Base-by-base conservation (phyloP, 2,797 vertebrate genomes). In the Dryobates pubescens region DNA sequence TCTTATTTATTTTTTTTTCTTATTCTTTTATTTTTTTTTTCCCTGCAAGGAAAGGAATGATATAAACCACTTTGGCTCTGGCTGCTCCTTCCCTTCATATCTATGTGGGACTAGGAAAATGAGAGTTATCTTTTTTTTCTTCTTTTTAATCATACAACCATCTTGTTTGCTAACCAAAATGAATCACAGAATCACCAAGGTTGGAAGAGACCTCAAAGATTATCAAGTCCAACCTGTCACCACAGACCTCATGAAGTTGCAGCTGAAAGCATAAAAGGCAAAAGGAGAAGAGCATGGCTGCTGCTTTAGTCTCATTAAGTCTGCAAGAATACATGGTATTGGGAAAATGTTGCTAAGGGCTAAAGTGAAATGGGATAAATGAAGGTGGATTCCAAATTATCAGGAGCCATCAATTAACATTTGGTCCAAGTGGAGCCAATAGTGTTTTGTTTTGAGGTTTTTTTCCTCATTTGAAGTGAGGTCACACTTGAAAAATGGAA, bases 131-230 rank as follows among this genome's bases (percentile, higher is more conserved):
- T 93, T 90, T 64, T 90, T 64, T 90, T 64, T 57, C 36, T 68
- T 89, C 58, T 51, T 34, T 95, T 94, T 94, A 93, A 94, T 96
- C 82, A 76, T 70, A 59, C 36, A 95, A n/a, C 88, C 77, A 79
- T 77, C 86, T 92, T 94, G 68, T 95, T 95, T 95, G 90, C 85
- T 84, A 96, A 96, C 86, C 32, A 86, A 89, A 92, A 91, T 85
- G 6, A 82, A n/a, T n/a, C n/a, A n/a, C n/a, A n/a, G n/a, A n/a
- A n/a, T n/a, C n/a, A n/a, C n/a, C n/a, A n/a, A n/a, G n/a, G n/a
- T n/a, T n/a, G n/a, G n/a, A n/a, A n/a, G n/a, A n/a, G n/a, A n/a
- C n/a, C n/a, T n/a, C n/a, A n/a, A n/a, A n/a, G n/a, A n/a, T n/a
- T n/a, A n/a, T n/a, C n/a, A n/a, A n/a, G n/a, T n/a, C n/a, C n/a